Conservation (phyloP, 2,888 invertebrate species). For the Drosophila paucipuncta region DNA sequence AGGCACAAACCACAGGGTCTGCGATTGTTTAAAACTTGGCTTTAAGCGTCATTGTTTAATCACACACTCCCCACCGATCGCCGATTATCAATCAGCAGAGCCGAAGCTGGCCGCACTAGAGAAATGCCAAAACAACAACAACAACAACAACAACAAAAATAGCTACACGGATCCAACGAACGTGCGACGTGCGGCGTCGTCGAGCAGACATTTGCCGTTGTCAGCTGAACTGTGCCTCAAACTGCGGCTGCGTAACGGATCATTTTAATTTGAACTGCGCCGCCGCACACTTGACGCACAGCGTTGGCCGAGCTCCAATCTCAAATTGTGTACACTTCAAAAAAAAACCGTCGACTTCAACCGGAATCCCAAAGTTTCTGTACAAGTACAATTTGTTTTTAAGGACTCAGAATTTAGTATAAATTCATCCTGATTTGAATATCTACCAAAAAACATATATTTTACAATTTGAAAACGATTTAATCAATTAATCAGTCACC, state of each 20-base stretch:
- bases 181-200: constrained; percentile 5
- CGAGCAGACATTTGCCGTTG: constrained; percentile 28
- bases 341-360: background rate
- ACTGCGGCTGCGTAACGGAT: constrained; percentile 60
- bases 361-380: background rate
- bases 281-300: constrained; percentile 48
- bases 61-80: constrained; percentile 9
- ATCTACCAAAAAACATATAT: background rate
- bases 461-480: background rate
- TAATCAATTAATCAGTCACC: background rate
- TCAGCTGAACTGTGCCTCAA: constrained; percentile 4
- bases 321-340: constrained; percentile 6
- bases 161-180: background rate
- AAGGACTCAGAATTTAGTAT: background rate
- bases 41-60: constrained; percentile 1
- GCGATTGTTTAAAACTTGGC: constrained; percentile 2
- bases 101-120: background rate
- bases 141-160: too few relatives aligned
- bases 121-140: background rate
- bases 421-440: background rate
- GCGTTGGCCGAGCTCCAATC: constrained; percentile 34
- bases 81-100: background rate
- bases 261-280: constrained; percentile 49
- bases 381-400: background rate
- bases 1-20: background rate